phyloP scores from a whole-genome alignment of 2,888 invertebrate species.

The Calameuta idolon region DNA sequence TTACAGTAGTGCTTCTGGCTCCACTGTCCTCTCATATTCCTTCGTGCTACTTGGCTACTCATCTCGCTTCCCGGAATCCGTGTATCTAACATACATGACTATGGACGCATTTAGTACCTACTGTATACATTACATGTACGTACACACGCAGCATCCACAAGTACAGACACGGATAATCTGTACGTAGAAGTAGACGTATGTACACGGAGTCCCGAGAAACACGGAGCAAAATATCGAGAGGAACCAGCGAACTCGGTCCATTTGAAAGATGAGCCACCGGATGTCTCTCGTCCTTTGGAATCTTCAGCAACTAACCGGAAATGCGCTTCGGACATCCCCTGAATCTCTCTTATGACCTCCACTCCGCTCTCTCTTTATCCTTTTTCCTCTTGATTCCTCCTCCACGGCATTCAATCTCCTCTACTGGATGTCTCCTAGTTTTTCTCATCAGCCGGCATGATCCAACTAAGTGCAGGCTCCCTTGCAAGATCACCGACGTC shows the following conservation, averaged over 20 bases:
- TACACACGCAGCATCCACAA: not conserved
- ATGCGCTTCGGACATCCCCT: not conserved
- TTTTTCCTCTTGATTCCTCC: not conserved
- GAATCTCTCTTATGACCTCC: not conserved
- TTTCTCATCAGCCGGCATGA: slow-evolving; percentile 1
- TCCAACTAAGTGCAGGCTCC: not conserved
- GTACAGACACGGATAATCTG: not conserved
- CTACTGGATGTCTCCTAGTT: not conserved
- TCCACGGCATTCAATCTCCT: slow-evolving; percentile 14
- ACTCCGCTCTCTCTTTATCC: not conserved
- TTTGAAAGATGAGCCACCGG: not conserved
- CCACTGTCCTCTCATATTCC: not conserved
- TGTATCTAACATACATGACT: not conserved
- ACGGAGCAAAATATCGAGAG: slow-evolving; percentile 50
- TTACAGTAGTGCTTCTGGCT: slow-evolving; percentile 42
- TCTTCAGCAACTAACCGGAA: not conserved
- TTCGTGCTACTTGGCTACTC: not conserved
- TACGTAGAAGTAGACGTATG: not conserved
- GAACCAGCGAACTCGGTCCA: not conserved
- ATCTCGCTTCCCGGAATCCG: not conserved
- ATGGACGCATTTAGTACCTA: not conserved
- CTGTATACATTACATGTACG: too few species aligned
- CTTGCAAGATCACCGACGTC: not conserved
- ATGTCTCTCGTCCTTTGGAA: not conserved
- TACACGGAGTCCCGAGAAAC: slow-evolving; percentile 31